Conservation (phyloP, 2,113 vertebrate species). For the Aptenodytes forsteri region DNA sequence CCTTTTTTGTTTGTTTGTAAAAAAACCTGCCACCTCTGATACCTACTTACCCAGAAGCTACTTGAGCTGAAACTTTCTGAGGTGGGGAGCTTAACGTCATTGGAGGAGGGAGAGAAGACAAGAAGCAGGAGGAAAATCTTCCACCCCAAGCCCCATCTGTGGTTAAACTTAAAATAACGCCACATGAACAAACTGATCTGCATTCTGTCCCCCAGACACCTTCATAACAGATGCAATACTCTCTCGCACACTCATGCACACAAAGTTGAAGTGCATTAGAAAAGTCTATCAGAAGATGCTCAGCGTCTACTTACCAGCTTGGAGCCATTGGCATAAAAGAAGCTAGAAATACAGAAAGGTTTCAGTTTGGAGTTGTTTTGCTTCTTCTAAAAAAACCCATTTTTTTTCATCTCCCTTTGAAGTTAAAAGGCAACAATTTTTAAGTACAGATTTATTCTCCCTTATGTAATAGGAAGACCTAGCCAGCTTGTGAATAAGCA, state of each 20-base stretch:
- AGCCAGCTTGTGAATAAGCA: constrained; percentile 69
- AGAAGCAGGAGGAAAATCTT: background rate
- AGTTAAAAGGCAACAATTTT: constrained; percentile 61
- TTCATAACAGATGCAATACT: background rate
- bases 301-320: constrained; percentile 1
- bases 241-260: background rate
- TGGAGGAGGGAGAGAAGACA: background rate
- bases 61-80: background rate
- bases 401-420: background rate
- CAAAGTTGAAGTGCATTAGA: background rate
- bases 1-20: background rate
- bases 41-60: background rate
- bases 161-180: constrained; percentile 22
- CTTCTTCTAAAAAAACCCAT: background rate
- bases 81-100: background rate
- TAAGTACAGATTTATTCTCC: constrained; percentile 49
- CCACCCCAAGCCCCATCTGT: background rate
- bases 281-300: constrained; percentile 18
- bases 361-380: constrained; percentile 7
- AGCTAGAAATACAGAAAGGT: constrained; percentile 4
- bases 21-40: background rate
- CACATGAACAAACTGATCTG: background rate
- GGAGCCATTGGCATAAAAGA: background rate
- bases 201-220: constrained; percentile 6
- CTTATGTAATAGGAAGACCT: background rate